phyloP scores from a whole-genome alignment of 1,140 invertebrate genomes.

The Leptinotarsa lineolata region DNA sequence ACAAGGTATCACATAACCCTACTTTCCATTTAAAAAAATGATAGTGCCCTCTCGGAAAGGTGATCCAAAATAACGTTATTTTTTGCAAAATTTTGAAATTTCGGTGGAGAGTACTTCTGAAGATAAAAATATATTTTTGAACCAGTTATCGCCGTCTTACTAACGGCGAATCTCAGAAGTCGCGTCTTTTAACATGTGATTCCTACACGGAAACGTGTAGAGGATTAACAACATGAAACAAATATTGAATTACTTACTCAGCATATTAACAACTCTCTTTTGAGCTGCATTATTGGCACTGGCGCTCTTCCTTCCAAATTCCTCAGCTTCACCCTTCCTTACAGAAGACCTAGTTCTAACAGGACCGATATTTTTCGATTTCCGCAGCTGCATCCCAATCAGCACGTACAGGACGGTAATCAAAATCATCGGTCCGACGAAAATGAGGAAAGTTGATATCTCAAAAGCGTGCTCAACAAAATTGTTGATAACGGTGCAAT shows the following conservation, averaged over 20 bases:
- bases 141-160: too few species aligned
- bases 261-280: conserved; percentile 52
- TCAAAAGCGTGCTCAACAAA: conserved; percentile 58
- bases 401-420: conserved; percentile 62
- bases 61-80: too few species aligned
- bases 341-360: conserved; percentile 23
- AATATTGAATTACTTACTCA: conserved; percentile 49
- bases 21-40: too few species aligned
- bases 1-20: too few species aligned
- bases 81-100: too few species aligned
- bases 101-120: too few species aligned
- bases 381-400: conserved; percentile 59
- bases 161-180: too few species aligned
- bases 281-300: conserved; percentile 43
- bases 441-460: conserved; percentile 63
- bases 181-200: too few species aligned
- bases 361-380: conserved; percentile 45
- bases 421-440: conserved; percentile 63
- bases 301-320: conserved; percentile 30
- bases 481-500: conserved; percentile 45
- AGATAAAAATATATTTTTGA: too few species aligned
- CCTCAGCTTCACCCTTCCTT: conserved; percentile 22
- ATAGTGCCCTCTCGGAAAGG: too few species aligned
- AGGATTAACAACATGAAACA: too few species aligned
- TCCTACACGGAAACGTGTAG: too few species aligned